These are phyloP conservation scores for Drosophila barbarae DNA, from an alignment of 2,888 invertebrate genomes.

Conservation along the genomic window DNA sequence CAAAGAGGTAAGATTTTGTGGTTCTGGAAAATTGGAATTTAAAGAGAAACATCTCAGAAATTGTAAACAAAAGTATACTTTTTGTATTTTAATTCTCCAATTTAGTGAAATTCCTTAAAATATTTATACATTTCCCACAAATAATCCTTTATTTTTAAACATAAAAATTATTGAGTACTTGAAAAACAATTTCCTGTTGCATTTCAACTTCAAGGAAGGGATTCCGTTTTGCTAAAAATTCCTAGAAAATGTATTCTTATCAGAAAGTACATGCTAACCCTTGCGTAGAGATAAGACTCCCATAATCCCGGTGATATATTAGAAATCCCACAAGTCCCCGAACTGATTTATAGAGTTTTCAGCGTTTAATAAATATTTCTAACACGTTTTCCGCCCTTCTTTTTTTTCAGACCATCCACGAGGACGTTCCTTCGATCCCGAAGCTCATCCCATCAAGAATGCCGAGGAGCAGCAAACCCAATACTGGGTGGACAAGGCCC, in stretches of 20 bases:
- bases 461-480: conserved; percentile 61
- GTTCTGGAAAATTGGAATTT: too few relatives aligned
- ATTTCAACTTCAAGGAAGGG: background rate
- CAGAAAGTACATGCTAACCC: background rate
- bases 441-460: conserved; percentile 49
- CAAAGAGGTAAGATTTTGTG: conserved; percentile 43
- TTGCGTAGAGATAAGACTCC: conserved; percentile 12
- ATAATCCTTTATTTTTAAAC: background rate
- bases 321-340: background rate
- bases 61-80: too few relatives aligned
- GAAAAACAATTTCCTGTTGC: background rate
- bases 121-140: background rate
- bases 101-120: too few relatives aligned
- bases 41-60: too few relatives aligned
- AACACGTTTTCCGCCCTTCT: background rate
- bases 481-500: conserved; percentile 77
- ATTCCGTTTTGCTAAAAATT: background rate
- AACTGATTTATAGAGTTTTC: conserved; percentile 10
- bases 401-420: conserved; percentile 57
- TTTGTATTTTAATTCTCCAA: too few relatives aligned
- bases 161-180: background rate
- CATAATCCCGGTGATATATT: conserved; percentile 12
- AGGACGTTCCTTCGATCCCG: conserved; percentile 21
- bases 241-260: conserved; percentile 11
- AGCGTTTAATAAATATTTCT: background rate